phyloP scores from a whole-genome alignment of 2,888 invertebrate genomes.

The Callosobruchus maculatus region DNA sequence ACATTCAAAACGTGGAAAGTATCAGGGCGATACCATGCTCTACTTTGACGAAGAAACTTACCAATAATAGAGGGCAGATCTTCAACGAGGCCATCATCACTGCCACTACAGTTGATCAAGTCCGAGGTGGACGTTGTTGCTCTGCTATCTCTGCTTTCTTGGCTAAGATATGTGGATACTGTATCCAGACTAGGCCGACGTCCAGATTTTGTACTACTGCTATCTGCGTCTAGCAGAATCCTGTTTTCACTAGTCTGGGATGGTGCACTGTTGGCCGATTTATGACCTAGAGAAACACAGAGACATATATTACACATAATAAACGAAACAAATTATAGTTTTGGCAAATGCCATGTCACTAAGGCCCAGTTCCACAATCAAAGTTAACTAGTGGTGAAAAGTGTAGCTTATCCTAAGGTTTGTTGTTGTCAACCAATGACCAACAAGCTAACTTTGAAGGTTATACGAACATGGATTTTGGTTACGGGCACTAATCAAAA shows the following conservation, averaged over 20 bases:
- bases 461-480: too few relatives aligned
- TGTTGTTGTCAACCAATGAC: too few relatives aligned
- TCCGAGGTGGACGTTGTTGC: constrained; percentile 45
- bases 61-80: constrained; percentile 43
- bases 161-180: constrained; percentile 84
- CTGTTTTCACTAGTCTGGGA: constrained; percentile 37
- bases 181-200: constrained; percentile 83
- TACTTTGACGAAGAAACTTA: constrained; percentile 33
- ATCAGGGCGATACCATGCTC: too few relatives aligned
- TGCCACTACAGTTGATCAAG: constrained; percentile 42
- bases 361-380: too few relatives aligned
- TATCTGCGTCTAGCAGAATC: constrained; percentile 59
- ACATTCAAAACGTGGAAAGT: too few relatives aligned
- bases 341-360: too few relatives aligned
- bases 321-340: too few relatives aligned
- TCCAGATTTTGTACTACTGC: constrained; percentile 72
- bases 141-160: constrained; percentile 71
- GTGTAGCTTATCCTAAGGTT: too few relatives aligned
- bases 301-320: too few relatives aligned
- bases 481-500: too few relatives aligned
- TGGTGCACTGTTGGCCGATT: constrained; percentile 36
- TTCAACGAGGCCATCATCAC: constrained; percentile 38
- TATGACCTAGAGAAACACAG: constrained; percentile 44
- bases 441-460: too few relatives aligned
- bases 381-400: too few relatives aligned